A percentile compares a stretch with the other conserved stretches of the same genome.
Evolutionary conservation across 1,140 invertebrate genomes (phyloP).

Genomic region (Orchesella cincta): DNA sequence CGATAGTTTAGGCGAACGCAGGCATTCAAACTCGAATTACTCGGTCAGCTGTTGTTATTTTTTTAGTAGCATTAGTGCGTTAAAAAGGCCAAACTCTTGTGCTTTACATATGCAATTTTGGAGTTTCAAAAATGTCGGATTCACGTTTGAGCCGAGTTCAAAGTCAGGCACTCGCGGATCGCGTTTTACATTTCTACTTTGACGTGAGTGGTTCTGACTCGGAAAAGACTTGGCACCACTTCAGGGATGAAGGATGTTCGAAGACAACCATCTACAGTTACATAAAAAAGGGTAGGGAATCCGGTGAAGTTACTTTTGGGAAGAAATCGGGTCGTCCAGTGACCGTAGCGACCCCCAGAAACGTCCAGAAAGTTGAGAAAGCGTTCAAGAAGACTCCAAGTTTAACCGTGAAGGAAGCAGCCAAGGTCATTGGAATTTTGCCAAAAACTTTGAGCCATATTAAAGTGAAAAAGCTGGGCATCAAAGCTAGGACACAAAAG

Average conservation of each 20-base stretch:
- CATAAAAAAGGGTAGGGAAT: constrained; percentile 14
- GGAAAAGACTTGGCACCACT: constrained; percentile 6
- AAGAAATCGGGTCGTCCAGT: neutral
- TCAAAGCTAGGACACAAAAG: constrained; percentile 2
- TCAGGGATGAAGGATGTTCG: neutral
- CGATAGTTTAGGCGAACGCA: too few relatives aligned
- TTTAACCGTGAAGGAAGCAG: neutral
- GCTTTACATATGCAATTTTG: too few relatives aligned
- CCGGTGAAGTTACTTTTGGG: neutral
- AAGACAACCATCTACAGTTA: constrained; percentile 3
- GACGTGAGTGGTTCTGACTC: neutral
- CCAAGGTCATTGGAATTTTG: neutral
- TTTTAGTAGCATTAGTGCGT: too few relatives aligned
- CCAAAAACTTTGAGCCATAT: neutral
- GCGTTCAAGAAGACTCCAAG: neutral
- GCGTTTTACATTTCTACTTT: neutral
- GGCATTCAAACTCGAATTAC: too few relatives aligned
- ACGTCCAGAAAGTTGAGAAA: neutral
- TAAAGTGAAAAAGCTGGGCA: constrained; percentile 30
- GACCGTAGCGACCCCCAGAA: neutral
- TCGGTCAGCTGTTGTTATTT: too few relatives aligned
- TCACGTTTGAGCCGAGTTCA: neutral
- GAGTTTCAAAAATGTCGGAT: neutral
- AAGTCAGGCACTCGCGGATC: constrained; percentile 6
- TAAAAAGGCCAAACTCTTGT: too few relatives aligned